Evolutionary conservation across 92 coral and sea anemone species (phyloP), one percentile per base, ranked within the genome.

Genomic region (Plumapathes pennacea): DNA sequence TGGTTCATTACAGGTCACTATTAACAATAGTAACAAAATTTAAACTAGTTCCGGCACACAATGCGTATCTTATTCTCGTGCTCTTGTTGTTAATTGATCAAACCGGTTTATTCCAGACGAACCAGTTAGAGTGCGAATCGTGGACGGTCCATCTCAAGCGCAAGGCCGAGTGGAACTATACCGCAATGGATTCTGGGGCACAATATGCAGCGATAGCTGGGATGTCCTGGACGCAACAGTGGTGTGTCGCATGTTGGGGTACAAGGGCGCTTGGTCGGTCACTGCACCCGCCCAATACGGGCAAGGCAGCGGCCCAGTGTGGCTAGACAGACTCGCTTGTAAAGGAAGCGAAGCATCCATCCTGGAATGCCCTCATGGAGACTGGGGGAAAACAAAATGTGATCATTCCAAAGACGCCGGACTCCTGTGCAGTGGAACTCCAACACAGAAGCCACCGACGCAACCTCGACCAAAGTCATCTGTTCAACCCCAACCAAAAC

Each of bases 241-340:
- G 15, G 74, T 72, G 0, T 85, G 94, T 57, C 74, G 84, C 21
- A 73, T 74, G 88, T 33, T 85, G 42, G 94, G 94, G 1, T 81
- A 54, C 43, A 2, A 63, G 11, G 84, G 88, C 3, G 94, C 83
- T 2, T 50, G 48, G 29, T 28, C 47, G 22, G 73, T 85, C 6
- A 28, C 32, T 17, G 60, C 80, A 39, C 65, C 62, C 20, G 50
- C 71, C 8, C 11, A 50, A 10, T 76, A 64, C 20, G 65, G 40
- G 6, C 58, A 42, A 38, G 95, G 95, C 0, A 69, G 50, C 47
- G 85, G 84, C 3, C 76, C 88, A 1, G 53, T 81, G 2, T 69
- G 83, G 83, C 43, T 81, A 34, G 77, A 80, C 56, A 47, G 64
- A 11, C 62, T 76, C 5, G 57, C 30, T 1, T 85, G 95, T 10